phyloP scores from a whole-genome alignment of 1,140 invertebrate genomes.

The Drosophila chauvacae region DNA sequence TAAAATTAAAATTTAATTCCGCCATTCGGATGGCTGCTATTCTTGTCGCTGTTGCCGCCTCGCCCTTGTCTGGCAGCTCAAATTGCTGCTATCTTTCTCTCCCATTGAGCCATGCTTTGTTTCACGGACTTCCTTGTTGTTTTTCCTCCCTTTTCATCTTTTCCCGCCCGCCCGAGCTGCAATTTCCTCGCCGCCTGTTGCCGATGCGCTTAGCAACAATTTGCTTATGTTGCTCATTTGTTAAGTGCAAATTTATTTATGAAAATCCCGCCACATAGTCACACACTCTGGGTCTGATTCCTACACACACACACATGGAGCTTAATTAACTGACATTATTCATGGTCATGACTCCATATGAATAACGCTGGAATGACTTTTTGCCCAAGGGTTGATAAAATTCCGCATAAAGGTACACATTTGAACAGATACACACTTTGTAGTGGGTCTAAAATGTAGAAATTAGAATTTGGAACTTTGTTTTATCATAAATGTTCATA shows the following conservation, averaged over 20 bases:
- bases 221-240: slow-evolving; percentile 68
- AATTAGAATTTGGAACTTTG: not conserved
- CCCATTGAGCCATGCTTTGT: slow-evolving; percentile 69
- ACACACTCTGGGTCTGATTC: slow-evolving; percentile 26
- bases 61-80: slow-evolving; percentile 40
- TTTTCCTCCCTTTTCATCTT: not conserved
- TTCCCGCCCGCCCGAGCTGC: not conserved
- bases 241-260: slow-evolving; percentile 80
- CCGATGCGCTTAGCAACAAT: slow-evolving; percentile 70
- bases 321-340: slow-evolving; percentile 77
- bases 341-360: slow-evolving; percentile 69
- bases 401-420: not conserved
- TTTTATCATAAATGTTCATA: not conserved
- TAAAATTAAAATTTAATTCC: slow-evolving; percentile 81
- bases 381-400: slow-evolving; percentile 19
- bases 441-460: not conserved
- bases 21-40: slow-evolving; percentile 35
- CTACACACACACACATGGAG: slow-evolving; percentile 12
- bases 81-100: slow-evolving; percentile 46
- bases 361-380: slow-evolving; percentile 28
- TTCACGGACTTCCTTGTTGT: slow-evolving; percentile 75
- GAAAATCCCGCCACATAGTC: slow-evolving; percentile 48
- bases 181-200: slow-evolving; percentile 61
- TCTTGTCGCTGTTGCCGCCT: slow-evolving; percentile 28
- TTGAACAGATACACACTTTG: not conserved